Evolutionary conservation across 1,140 invertebrate species (phyloP).

Genomic region (Bombus sibiricus): DNA sequence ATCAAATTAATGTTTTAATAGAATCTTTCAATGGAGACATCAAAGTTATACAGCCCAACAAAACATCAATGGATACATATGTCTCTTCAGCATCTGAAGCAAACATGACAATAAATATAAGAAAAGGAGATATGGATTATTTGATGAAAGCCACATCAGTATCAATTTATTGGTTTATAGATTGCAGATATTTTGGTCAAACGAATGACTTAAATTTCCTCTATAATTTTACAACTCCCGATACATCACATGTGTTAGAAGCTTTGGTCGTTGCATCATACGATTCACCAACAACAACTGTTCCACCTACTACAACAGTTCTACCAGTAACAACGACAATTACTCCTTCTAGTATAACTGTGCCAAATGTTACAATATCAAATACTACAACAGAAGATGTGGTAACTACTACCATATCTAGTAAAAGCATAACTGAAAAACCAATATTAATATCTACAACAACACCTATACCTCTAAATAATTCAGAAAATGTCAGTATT

Average conservation of each 20-base stretch:
- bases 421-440: not conserved
- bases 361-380: not conserved
- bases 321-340: conserved; percentile 62
- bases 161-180: conserved; percentile 89
- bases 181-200: conserved; percentile 88
- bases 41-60: conserved; percentile 85
- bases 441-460: not conserved
- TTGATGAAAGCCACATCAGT: conserved; percentile 86
- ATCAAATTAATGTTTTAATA: conserved; percentile 71
- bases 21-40: conserved; percentile 87
- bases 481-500: conserved; percentile 73
- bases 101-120: conserved; percentile 84
- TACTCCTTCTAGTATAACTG: conserved; percentile 28
- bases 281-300: conserved; percentile 85
- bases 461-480: conserved; percentile 58
- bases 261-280: conserved; percentile 87
- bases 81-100: conserved; percentile 85
- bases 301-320: conserved; percentile 73
- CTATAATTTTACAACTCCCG: conserved; percentile 85
- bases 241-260: conserved; percentile 86
- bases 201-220: conserved; percentile 84
- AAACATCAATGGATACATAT: conserved; percentile 83
- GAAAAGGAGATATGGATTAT: conserved; percentile 84
- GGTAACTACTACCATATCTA: conserved; percentile 9
- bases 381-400: conserved; percentile 8